Base-by-base conservation (phyloP, 2,797 vertebrate species). In the Telmatherina bonti region DNA sequence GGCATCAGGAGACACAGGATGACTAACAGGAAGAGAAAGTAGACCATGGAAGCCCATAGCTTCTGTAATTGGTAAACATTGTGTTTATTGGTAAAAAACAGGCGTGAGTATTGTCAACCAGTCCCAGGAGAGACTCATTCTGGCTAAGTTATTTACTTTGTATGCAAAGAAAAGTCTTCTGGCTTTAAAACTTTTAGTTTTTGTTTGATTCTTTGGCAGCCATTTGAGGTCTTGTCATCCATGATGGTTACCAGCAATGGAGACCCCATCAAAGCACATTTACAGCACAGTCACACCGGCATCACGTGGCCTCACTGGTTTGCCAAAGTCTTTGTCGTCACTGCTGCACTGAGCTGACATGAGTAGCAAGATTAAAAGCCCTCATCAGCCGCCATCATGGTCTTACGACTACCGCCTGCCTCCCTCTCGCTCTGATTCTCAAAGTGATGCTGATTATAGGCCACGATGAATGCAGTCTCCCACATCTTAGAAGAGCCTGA, bases 281-380 rank as follows among this genome's bases (percentile, higher is more conserved):
- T 51, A n/a, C 70, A 27, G 56, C 56, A 47, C 61, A 43, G 79
- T 87, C 87, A 83, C 58, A 68, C 69, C 67, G 68, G 58, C 38
- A 61, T 87, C 85, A 86, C 78, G 84, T 78, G 85, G 41, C 24
- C 43, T 57, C 6, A 2, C 15, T 27, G 20, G 43, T 82, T 67
- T 78, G 76, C 79, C 79, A 88, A 82, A 82, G 75, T 43, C 76
- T 75, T 85, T 74, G 76, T 80, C 76, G 55, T 74, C 76, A 38
- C 6, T 62, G 47, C 68, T 36, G 41, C 49, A 29, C 76, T 36
- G 54, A 79, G 66, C 62, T 8, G 27, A 69, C 76, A 72, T 41
- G 35, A 67, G 64, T n/a, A 12, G 36, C 22, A 63, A 52, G 66
- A 78, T 74, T 81, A 66, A 58, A 58, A 69, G 66, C 62, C 45